Evolutionary conservation across 2,888 invertebrate species (phyloP).

Genomic region (Parapristionchus giblindavisi): DNA sequence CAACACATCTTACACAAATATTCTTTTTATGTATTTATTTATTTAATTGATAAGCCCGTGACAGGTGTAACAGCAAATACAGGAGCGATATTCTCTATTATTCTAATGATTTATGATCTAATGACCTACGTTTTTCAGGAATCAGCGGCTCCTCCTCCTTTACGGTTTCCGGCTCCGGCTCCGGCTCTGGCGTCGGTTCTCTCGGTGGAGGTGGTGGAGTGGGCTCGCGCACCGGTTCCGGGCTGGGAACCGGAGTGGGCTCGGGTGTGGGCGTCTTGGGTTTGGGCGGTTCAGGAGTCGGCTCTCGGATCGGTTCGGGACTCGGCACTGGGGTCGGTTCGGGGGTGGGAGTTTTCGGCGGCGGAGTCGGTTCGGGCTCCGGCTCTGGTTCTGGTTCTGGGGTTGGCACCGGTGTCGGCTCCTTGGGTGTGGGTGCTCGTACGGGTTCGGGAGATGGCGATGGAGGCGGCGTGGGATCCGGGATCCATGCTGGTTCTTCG

Average conservation of each 20-base stretch:
- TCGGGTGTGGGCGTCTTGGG: constrained; percentile 11
- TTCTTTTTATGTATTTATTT: too few relatives aligned
- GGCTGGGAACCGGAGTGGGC: constrained; percentile 38
- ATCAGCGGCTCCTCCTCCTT: constrained; percentile 40
- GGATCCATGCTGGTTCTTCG: constrained; percentile 52
- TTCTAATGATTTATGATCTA: background rate
- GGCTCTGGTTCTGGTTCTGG: constrained; percentile 18
- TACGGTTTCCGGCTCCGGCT: constrained; percentile 51
- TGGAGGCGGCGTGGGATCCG: constrained; percentile 60
- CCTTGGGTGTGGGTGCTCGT: background rate
- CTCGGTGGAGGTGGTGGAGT: constrained; percentile 42
- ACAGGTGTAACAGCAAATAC: too few relatives aligned
- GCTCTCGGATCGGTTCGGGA: constrained; percentile 27
- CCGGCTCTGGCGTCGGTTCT: constrained; percentile 41
- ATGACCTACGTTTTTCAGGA: background rate
- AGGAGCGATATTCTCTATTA: too few relatives aligned
- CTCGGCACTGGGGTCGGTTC: constrained; percentile 40
- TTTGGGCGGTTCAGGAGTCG: constrained; percentile 10
- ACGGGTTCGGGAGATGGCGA: constrained; percentile 40
- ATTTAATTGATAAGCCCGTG: too few relatives aligned
- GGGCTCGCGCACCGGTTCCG: constrained; percentile 46
- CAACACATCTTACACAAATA: too few relatives aligned
- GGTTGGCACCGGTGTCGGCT: constrained; percentile 36
- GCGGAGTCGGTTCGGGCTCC: constrained; percentile 38
- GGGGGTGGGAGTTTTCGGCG: constrained; percentile 36